These are phyloP conservation scores for Anastrepha ludens DNA, from an alignment of 1,140 invertebrate genomes.

Conservation along the genomic window DNA sequence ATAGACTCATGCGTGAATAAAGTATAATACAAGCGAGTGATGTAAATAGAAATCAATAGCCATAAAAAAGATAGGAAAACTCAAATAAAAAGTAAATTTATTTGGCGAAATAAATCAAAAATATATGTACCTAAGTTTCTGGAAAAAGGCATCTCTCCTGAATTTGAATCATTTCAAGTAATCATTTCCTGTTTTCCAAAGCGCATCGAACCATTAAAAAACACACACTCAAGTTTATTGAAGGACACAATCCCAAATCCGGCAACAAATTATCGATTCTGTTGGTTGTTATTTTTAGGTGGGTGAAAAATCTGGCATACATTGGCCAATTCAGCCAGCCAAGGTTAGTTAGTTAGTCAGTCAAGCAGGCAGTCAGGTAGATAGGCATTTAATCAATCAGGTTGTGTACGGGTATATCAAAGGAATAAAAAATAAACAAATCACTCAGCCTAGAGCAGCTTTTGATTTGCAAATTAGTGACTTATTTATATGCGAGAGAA, in stretches of 20 bases:
- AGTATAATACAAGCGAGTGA: background rate
- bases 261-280: background rate
- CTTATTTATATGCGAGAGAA: background rate
- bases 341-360: background rate
- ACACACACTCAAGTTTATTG: too few relatives aligned
- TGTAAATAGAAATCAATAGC: too few relatives aligned
- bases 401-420: background rate
- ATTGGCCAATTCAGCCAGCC: background rate
- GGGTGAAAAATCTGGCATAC: too few relatives aligned
- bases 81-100: too few relatives aligned
- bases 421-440: background rate
- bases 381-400: slow-evolving; percentile 12
- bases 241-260: background rate
- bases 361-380: background rate
- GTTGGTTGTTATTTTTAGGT: background rate
- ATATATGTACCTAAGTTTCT: background rate
- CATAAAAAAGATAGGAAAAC: too few relatives aligned
- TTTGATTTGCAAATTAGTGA: background rate
- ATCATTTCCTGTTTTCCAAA: background rate
- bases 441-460: background rate
- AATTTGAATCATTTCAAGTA: background rate
- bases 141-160: background rate
- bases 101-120: too few relatives aligned
- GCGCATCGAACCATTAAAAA: background rate
- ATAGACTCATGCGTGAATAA: background rate